These are phyloP conservation scores for Bellardia bayeri DNA, from an alignment of 2,888 invertebrate species.

Conservation along the genomic window DNA sequence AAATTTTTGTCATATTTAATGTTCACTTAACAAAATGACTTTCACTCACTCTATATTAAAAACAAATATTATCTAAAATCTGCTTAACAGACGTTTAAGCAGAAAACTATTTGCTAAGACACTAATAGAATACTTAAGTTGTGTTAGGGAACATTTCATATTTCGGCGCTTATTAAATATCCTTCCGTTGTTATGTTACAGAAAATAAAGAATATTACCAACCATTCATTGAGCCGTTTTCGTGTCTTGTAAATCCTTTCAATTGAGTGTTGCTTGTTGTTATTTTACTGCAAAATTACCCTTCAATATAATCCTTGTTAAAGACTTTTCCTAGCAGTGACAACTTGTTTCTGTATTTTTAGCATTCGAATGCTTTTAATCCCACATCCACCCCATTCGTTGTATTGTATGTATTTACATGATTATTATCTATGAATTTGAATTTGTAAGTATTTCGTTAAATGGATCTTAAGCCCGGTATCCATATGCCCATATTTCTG, in stretches of 20 bases:
- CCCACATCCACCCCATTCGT: neutral
- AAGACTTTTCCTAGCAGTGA: conserved; percentile 10
- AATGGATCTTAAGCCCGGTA: neutral
- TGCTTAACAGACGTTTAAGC: neutral
- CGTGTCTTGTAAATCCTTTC: neutral
- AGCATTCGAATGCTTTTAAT: neutral
- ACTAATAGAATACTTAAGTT: neutral
- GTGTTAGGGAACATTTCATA: neutral
- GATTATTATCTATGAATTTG: conserved; percentile 2
- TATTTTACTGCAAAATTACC: conserved; percentile 5
- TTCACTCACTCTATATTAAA: neutral
- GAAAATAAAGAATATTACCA: neutral
- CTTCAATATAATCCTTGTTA: conserved; percentile 25
- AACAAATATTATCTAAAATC: neutral
- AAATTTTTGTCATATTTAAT: neutral
- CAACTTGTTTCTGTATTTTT: conserved; percentile 15
- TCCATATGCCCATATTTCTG: conserved; percentile 23
- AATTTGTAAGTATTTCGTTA: neutral
- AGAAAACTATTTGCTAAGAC: neutral
- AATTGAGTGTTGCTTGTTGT: conserved; percentile 14
- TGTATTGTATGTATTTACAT: neutral
- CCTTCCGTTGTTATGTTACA: neutral
- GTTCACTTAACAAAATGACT: neutral
- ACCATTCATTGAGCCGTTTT: neutral
- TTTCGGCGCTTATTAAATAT: neutral